Evolutionary conservation across 2,797 vertebrate genomes (phyloP), one percentile per base, ranked within the genome.

Genomic region (Gymnothorax javanicus): DNA sequence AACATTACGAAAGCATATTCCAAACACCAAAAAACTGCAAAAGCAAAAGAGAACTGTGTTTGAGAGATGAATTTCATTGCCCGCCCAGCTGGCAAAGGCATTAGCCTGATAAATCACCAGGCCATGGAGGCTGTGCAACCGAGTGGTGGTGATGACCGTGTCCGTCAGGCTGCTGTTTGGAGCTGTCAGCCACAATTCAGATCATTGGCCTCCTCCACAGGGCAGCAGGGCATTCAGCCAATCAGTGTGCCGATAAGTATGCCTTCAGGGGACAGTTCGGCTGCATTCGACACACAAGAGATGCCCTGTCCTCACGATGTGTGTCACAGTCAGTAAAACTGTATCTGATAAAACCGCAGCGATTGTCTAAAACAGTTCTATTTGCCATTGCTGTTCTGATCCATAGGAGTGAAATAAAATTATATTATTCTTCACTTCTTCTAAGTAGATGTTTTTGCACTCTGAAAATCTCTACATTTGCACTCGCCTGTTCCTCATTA

Each of bases 171-270:
- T 90, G 88, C 92, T 92, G 91, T 93, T 92, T 94, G 91, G 84
- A 89, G 93, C 92, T 94, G 93, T 93, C 93, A 92, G 91, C 95
- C 93, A 85, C 92, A 85, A 92, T 94, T 89, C 91, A 92, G 90
- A 93, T 93, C 94, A 95, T 91, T 89, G 91, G 94, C 94, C 94
- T 93, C 92, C 91, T 91, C 89, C 87, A 64, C 85, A 89, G 56
- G 84, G 86, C 90, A 91, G 81, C 87, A 88, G 86, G 91, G 90
- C 83, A 25, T 0, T 90, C 90, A 91, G 92, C 92, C 90, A 90
- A 93, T 94, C 90, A 90, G 86, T 20, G 64, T 12, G 17, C 25
- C 5, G 79, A n/a, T 17, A 50, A 56, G 52, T 1, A 27, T 23
- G 54, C 86, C 64, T 43, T 59, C 27, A 3, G 79, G 62, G 81